Base-by-base conservation (phyloP, 2,113 vertebrate genomes). In the Alosa alosa region DNA sequence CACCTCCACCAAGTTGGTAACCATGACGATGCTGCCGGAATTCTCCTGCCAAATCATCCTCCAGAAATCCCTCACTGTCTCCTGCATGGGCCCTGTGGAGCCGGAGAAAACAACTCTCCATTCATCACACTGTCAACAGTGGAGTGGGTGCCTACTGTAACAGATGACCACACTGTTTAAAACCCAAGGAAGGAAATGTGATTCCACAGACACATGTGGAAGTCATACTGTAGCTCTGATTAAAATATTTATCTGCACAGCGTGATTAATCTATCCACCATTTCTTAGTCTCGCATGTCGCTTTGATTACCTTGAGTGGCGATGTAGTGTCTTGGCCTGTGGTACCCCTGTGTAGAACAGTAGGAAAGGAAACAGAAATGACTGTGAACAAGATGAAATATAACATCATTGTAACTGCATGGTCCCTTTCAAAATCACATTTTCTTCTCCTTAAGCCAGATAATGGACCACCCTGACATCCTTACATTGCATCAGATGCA, bases 31-130 rank as follows among this genome's bases (percentile, higher is more conserved):
- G 87, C 98, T 98, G 82, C 96, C 96, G 0, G 97, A 99, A 93
- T 99, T 99, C 91, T 99, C 98, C 90, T 99, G 98, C 98, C 98
- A 99, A 88, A 98, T 97, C 98, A 99, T 99, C 90, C 98, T 97
- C 98, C 98, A 99, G 90, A 99, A 99, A 94, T 99, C 98, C 92
- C 98, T 97, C 85, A 99, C 98, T 0, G 98, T 99, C 93, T 99
- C 98, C 88, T 99, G 98, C 98, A 99, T 99, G 0, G 98, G 98
- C 86, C 98, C 98, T 99, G 90, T 60, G 8, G 84, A 89, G 82
- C 81, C 47, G 64, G 82, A 81, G 46, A 64, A 86, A 88, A 46
- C 64, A 55, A 57, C 83, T 18, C 39, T 52, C 49, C 78, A 49
- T 84, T 85, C 86, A 68, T 31, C 64, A 68, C 10, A 68, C 25